Conservation (phyloP, 2,113 vertebrate species). For the Alligator mississippiensis region DNA sequence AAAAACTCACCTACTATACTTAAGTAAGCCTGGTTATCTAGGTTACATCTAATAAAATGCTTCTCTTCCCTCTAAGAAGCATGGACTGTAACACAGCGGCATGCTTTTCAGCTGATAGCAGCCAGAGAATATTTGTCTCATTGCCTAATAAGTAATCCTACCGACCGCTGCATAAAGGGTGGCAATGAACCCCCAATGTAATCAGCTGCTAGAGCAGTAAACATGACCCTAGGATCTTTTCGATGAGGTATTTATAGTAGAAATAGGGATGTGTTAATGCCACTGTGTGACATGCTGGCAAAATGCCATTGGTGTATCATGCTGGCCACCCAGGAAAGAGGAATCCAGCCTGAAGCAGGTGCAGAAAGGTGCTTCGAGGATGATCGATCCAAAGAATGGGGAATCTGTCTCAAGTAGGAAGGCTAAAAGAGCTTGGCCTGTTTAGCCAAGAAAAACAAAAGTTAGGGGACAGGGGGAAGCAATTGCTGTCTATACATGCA, state of each 20-base stretch:
- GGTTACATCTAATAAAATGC: neutral
- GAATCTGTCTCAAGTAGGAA: neutral
- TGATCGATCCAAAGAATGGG: neutral
- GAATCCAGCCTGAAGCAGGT: neutral
- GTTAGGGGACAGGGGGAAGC: neutral
- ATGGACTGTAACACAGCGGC: neutral
- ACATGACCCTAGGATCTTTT: too few relatives aligned
- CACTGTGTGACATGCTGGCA: neutral
- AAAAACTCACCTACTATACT: neutral
- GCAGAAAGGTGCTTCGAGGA: neutral
- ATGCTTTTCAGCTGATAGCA: neutral
- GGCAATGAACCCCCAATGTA: neutral
- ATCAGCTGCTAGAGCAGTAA: conserved; percentile 11
- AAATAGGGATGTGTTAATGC: neutral
- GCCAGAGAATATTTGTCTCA: neutral
- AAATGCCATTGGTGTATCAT: accelerated
- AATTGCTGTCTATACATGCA: conserved; percentile 54
- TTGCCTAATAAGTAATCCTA: neutral
- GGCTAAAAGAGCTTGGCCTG: neutral
- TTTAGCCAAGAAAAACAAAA: conserved; percentile 25
- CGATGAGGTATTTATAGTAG: too few relatives aligned
- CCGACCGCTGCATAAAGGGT: neutral
- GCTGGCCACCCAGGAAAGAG: neutral
- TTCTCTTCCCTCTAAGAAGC: neutral
- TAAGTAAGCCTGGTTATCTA: neutral